Base-by-base conservation (phyloP, 2,888 invertebrate species). In the Noctuana brunneofusca region DNA sequence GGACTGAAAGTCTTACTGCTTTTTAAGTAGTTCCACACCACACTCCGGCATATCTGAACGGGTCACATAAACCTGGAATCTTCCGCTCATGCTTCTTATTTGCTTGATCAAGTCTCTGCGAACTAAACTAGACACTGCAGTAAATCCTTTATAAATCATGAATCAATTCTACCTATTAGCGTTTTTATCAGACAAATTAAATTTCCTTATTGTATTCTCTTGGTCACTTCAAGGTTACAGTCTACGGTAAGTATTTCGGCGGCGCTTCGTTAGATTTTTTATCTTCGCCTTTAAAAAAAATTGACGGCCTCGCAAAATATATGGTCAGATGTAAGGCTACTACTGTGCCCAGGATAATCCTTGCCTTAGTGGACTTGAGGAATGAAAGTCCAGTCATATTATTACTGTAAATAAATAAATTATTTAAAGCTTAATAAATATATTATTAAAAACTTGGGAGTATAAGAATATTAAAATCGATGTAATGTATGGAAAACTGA, bases 1-100 rank as follows among this genome's bases (percentile, higher is more conserved):
- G n/a, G 35, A 0, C 35, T 20, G 12, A 18, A 22, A 46, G 2
- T 92, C 93, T 93, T 84, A 95, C 95, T 92, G 88, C 80, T 93
- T 84, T 74, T 88, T 87, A 9, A 96, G 83, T 58, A 95, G 75
- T 54, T 93, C 84, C 46, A 95, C 78, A 20, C 94, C 95, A 71
- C 87, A 82, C 58, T 89, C 76, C 2, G 95, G 95, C 85, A 95
- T 92, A 79, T 94, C 93, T 48, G 89, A 83, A 14, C 95, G 91
- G n/a, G 95, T 94, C 52, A 95, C 84, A 64, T 93, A 93, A 60
- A 96, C 93, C 75, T 92, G 92, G 22, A 92, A 92, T 76, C 86
- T 89, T 35, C 71, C 64, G 68, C 85, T 84, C 89, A 89, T 90
- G 58, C 78, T 86, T 71, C 80, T 81, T 9, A 46, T 12, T 48